phyloP scores from a whole-genome alignment of 2,113 vertebrate genomes.

The Neoarius graeffei region DNA sequence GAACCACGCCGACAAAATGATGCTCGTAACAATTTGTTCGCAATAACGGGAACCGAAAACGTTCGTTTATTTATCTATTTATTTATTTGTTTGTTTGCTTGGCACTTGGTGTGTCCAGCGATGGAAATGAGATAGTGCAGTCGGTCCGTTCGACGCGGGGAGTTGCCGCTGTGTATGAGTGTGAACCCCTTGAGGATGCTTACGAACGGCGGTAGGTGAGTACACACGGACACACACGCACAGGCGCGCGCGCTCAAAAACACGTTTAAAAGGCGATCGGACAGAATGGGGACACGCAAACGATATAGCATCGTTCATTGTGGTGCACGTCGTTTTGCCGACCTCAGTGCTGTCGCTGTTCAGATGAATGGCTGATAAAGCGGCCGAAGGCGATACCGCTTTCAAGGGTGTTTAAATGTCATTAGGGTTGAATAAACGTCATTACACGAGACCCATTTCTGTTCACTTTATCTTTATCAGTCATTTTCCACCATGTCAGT shows the following conservation, averaged over 20 bases:
- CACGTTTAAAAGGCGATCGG: neutral
- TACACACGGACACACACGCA: constrained; percentile 12
- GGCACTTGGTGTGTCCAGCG: constrained; percentile 20
- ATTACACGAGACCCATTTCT: neutral
- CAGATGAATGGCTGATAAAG: neutral
- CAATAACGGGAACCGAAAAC: neutral
- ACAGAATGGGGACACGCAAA: neutral
- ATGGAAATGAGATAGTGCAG: constrained; percentile 69
- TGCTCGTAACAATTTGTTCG: neutral
- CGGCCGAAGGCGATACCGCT: neutral
- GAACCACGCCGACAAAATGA: constrained; percentile 24
- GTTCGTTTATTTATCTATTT: neutral
- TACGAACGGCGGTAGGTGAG: constrained; percentile 74
- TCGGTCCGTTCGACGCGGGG: constrained; percentile 61
- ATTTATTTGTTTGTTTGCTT: neutral
- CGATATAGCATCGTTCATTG: neutral
- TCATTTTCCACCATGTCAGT: neutral
- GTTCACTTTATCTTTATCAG: neutral
- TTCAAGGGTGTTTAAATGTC: constrained; percentile 40
- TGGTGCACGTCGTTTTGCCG: neutral
- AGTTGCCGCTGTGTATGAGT: constrained; percentile 65
- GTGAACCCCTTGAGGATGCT: constrained; percentile 74
- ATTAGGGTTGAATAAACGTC: constrained; percentile 8
- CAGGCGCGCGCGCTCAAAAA: neutral
- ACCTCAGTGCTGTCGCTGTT: neutral